phyloP scores from a whole-genome alignment of 2,888 invertebrate genomes.

The Cephus sareptanus region DNA sequence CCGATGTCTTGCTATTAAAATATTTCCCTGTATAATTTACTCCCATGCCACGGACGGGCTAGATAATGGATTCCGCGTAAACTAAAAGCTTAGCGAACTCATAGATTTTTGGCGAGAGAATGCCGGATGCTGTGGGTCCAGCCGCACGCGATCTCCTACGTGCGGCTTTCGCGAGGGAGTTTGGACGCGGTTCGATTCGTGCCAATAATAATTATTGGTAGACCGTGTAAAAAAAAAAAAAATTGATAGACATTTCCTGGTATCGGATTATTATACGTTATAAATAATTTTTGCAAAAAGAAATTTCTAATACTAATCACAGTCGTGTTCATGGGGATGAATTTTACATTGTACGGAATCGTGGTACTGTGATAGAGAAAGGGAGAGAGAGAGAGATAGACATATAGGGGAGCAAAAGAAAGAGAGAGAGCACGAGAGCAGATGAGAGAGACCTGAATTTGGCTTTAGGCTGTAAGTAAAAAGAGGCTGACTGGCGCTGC shows the following conservation, averaged over 20 bases:
- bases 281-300: background rate
- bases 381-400: too few species aligned
- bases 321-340: background rate
- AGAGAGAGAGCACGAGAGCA: slow-evolving; percentile 9
- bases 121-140: background rate
- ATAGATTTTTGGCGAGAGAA: background rate
- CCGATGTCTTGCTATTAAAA: background rate
- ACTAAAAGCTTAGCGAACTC: background rate
- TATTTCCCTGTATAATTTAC: background rate
- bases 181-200: background rate
- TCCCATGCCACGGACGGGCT: background rate
- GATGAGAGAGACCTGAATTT: slow-evolving; percentile 9
- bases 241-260: background rate
- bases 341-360: background rate
- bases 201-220: background rate
- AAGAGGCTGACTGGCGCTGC: slow-evolving; percentile 17
- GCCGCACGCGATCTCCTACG: background rate
- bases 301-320: background rate
- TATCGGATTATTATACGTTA: background rate
- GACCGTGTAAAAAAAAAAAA: background rate
- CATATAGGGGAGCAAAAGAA: background rate
- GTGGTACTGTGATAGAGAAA: background rate
- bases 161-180: background rate
- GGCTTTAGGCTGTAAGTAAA: slow-evolving; percentile 21
- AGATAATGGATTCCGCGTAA: background rate